Evolutionary conservation across 1,140 invertebrate species (phyloP).

Genomic region (Prorops nasuta): DNA sequence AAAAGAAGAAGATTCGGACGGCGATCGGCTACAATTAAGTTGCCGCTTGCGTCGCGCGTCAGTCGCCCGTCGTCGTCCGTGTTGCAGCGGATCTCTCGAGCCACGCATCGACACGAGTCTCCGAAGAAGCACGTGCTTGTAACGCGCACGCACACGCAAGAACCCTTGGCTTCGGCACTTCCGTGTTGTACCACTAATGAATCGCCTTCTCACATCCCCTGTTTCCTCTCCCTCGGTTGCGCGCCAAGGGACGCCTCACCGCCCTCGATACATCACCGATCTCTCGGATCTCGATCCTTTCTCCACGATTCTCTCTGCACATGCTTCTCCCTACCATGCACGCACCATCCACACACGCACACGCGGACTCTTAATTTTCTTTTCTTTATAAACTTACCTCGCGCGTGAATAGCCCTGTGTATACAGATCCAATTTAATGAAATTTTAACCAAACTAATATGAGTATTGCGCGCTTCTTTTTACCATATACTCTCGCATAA

Average conservation of each 20-base stretch:
- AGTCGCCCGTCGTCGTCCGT: too few relatives aligned
- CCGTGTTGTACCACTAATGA: constrained; percentile 56
- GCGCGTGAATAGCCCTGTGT: too few relatives aligned
- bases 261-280: constrained; percentile 11
- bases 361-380: not conserved
- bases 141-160: constrained; percentile 1
- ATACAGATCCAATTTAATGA: not conserved
- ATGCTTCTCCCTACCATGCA: too few relatives aligned
- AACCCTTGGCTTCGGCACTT: constrained; percentile 38
- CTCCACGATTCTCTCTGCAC: too few relatives aligned
- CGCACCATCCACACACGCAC: too few relatives aligned
- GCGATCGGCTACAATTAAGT: too few relatives aligned
- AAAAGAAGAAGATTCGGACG: too few relatives aligned
- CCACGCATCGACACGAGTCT: too few relatives aligned
- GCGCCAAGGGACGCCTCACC: constrained; percentile 27
- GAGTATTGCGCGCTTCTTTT: not conserved
- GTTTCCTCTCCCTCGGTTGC: constrained; percentile 9
- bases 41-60: too few relatives aligned
- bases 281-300: not conserved
- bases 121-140: too few relatives aligned
- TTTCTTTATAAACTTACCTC: not conserved
- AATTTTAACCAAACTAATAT: not conserved
- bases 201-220: constrained; percentile 43
- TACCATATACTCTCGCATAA: too few relatives aligned
- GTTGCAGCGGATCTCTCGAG: too few relatives aligned